phyloP scores from a whole-genome alignment of 2,797 vertebrate species.

The Eulemur rubriventer region DNA sequence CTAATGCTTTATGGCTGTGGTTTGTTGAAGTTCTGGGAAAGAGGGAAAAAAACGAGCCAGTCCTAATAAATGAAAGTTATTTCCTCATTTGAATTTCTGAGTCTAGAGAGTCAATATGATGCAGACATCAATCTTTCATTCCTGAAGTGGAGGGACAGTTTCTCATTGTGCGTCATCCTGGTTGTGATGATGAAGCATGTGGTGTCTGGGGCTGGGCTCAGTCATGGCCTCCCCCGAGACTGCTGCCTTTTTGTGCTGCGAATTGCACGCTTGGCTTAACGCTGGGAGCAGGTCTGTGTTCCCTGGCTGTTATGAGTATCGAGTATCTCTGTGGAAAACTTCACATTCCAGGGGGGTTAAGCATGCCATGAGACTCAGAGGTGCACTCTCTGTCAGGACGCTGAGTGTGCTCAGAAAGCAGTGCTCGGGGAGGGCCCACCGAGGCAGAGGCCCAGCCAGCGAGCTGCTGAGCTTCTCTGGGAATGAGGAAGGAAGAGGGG shows the following conservation, averaged over 20 bases:
- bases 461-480: not conserved
- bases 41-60: not conserved
- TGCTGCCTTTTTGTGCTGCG: not conserved
- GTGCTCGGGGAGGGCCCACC: accelerated
- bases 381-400: not conserved
- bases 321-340: accelerated
- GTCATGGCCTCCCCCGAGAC: not conserved
- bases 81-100: slow-evolving; percentile 51
- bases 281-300: not conserved
- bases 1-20: slow-evolving; percentile 16
- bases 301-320: accelerated
- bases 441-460: accelerated
- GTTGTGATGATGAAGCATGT: not conserved
- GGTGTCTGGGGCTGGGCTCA: accelerated
- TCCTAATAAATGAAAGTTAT: slow-evolving; percentile 56
- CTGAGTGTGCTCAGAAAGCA: accelerated
- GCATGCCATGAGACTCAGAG: accelerated
- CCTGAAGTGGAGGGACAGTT: not conserved
- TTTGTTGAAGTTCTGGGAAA: slow-evolving; percentile 22
- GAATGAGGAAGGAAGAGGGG: not conserved
- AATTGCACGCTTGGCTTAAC: accelerated
- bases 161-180: not conserved
- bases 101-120: not conserved
- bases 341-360: accelerated
- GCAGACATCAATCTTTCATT: slow-evolving; percentile 21